Evolutionary conservation across 2,797 vertebrate genomes (phyloP), one percentile per base, ranked within the genome.

Genomic region (Alosa sapidissima): DNA sequence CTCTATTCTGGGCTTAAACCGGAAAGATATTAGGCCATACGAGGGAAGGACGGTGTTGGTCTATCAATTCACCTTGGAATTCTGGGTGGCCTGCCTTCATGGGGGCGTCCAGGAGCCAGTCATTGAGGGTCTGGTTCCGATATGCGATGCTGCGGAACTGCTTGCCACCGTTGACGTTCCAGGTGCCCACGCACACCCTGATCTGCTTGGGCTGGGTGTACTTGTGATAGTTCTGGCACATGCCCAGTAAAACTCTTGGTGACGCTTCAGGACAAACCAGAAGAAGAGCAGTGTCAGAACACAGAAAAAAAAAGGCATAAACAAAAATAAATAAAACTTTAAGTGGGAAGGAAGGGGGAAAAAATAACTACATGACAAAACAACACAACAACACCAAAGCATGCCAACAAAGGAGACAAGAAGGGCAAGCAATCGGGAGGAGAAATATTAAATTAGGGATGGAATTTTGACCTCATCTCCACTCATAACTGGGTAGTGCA

Each of bases 131-230:
- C 91, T 99, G 97, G 90, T 99, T 99, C 91, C 97, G 96, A 92
- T 97, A 99, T 24, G 98, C 98, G 65, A 99, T 99, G 87, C 98
- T 99, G 88, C 98, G 96, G 88, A 99, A 99, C 89, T 99, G 98
- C 92, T 99, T 99, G 6, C 98, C 98, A 0, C 98, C 98, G 0
- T 99, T 99, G 48, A 99, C 98, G 0, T 99, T 99, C 98, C 98
- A 99, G 0, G 98, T 99, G 62, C 98, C 98, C 0, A 97, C 95
- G 0, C 97, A 96, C 52, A 99, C 97, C 0, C 98, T 92, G 84
- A 98, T 96, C 89, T 97, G 96, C 91, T 96, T 97, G 1, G 98
- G 98, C 83, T 92, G 95, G 0, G 98, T 98, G 87, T 97, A 99
- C 92, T 97, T 98, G 82, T 97, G 97, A 91, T 97, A 96, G 89